phyloP scores from a whole-genome alignment of 2,113 vertebrate genomes.

The Sphyrna mokarran region DNA sequence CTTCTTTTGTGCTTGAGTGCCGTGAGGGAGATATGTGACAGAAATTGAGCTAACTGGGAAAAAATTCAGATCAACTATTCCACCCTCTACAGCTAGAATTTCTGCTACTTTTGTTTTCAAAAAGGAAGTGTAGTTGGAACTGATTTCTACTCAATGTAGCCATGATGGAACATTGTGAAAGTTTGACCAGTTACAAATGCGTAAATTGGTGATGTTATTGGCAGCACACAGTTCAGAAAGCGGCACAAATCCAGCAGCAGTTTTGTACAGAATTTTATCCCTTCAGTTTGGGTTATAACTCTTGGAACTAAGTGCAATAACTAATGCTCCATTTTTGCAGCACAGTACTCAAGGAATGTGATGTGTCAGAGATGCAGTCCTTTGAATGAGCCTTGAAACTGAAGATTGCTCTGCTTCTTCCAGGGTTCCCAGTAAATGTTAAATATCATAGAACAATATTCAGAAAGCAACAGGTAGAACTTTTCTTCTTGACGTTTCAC shows the following conservation, averaged over 20 bases:
- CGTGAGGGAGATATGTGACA: not conserved
- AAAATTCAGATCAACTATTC: not conserved
- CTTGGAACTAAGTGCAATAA: not conserved
- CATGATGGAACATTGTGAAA: not conserved
- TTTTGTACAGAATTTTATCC: not conserved
- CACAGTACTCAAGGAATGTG: not conserved
- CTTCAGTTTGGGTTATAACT: not conserved
- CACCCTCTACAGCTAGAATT: not conserved
- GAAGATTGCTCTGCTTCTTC: not conserved
- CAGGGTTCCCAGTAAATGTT: not conserved
- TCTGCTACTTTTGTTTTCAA: not conserved
- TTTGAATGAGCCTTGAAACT: not conserved
- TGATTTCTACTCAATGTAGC: not conserved
- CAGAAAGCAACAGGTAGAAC: not conserved
- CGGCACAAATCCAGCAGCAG: not conserved
- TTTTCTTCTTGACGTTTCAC: not conserved
- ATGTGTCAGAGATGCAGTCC: not conserved
- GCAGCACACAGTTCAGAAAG: not conserved
- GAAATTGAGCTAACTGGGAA: slow-evolving; percentile 12
- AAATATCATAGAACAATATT: not conserved
- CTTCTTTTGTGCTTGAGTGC: not conserved
- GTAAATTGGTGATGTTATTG: not conserved
- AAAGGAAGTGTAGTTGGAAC: not conserved
- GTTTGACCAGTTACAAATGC: not conserved
- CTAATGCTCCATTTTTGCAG: not conserved